Base-by-base conservation (phyloP, 2,113 vertebrate species). In the Cryptotis parvus region DNA sequence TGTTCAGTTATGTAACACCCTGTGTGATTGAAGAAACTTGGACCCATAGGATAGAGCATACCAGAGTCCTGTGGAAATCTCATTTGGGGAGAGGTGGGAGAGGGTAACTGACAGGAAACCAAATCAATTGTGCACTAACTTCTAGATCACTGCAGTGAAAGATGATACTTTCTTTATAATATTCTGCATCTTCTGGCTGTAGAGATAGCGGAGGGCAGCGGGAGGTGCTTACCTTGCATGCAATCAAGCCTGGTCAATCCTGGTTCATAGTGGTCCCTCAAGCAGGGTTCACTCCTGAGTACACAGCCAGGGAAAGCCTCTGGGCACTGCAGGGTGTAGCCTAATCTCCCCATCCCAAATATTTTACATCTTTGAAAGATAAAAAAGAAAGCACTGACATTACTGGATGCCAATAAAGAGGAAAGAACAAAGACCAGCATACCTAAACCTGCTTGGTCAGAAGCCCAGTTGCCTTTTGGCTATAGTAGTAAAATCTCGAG, bases 311-410 rank as follows among this genome's bases (percentile, higher is more conserved):
- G 55, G 24, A 58, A 22, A 22, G 18, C 20, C 55, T 24, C 55
- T 58, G 55, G 16, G 55, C 55, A 58, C 55, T 24, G 20, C 55
- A 58, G 45, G 45, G 45, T 10, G 2, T 7, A 49, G 55, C 20
- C 55, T 24, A 18, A 58, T 6, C 55, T 58, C 18, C 55, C 37
- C 37, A 73, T 55, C 76, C 73, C 39, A 18, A 91, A 58, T 52
- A 90, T 9, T 63, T 74, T 80, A 68, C 37, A 31, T 86, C 75
- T 75, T 52, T n/a, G 72, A 41, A 87, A 90, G 37, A 87, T 16
- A 24, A 87, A 90, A 85, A 84, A 63, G 41, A 92, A 92, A 86
- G 55, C 52, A 76, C 41, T 68, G 27, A 52, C 27, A 15, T 81
- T 45, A 77, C 0, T n/a, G 29, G 78, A 61, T 27, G 26, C 27